phyloP scores from a whole-genome alignment of 2,888 invertebrate species.

The Ochlodes sylvanus region DNA sequence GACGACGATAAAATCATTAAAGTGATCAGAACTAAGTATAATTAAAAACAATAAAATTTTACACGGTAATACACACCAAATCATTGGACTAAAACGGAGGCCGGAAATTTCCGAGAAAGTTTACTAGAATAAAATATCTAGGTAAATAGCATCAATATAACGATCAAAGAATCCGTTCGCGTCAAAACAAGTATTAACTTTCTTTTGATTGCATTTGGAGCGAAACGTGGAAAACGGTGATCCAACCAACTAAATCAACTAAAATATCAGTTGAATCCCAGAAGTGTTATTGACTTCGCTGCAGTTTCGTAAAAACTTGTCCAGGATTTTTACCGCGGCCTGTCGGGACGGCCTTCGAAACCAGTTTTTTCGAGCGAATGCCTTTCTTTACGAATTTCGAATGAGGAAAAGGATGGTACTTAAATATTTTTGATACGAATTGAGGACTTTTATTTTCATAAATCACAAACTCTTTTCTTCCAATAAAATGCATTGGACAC shows the following conservation, averaged over 20 bases:
- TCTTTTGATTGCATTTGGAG: slow-evolving; percentile 6
- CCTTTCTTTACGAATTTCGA: slow-evolving; percentile 61
- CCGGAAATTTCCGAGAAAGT: background rate
- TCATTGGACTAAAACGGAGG: background rate
- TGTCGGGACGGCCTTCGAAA: slow-evolving; percentile 60
- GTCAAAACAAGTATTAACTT: slow-evolving; percentile 2
- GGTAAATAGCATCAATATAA: slow-evolving; percentile 6
- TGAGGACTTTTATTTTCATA: no score
- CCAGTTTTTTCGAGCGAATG: slow-evolving; percentile 59
- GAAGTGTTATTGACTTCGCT: slow-evolving; percentile 23
- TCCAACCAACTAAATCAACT: slow-evolving; percentile 5
- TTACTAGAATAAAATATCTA: slow-evolving; percentile 8
- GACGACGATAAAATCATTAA: no score
- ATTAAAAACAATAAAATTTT: no score
- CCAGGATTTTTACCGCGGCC: slow-evolving; percentile 65
- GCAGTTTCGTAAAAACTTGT: slow-evolving; percentile 40
- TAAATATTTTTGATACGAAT: slow-evolving; percentile 2
- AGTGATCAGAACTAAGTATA: no score
- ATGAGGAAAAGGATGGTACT: slow-evolving; percentile 56
- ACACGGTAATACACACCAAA: background rate
- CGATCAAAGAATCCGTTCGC: slow-evolving; percentile 10
- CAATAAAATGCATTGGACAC: no score
- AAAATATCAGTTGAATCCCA: slow-evolving; percentile 13
- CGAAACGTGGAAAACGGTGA: slow-evolving; percentile 4
- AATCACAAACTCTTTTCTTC: no score